These are phyloP conservation scores for Apamea epomidion DNA, from an alignment of 2,888 invertebrate species.

Conservation along the genomic window DNA sequence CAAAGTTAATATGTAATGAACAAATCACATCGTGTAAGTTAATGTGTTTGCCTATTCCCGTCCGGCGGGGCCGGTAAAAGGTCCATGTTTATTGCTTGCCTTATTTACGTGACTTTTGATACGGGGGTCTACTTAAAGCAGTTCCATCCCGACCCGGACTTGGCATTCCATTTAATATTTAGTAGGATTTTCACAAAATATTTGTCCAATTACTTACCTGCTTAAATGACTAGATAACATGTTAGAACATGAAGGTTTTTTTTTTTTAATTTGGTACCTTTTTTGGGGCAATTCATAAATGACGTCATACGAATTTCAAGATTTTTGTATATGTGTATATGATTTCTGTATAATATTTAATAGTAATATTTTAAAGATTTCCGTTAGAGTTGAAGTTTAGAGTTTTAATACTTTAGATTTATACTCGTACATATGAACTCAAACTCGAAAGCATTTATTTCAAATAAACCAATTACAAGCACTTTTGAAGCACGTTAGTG, in stretches of 20 bases:
- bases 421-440: too few species aligned
- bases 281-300: too few species aligned
- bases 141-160: constrained; percentile 56
- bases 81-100: constrained; percentile 65
- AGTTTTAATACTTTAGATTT: neutral
- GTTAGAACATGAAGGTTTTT: neutral
- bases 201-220: constrained; percentile 63
- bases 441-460: too few species aligned
- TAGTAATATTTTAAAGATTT: neutral
- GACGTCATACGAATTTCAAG: neutral
- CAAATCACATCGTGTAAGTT: constrained; percentile 48
- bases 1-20: constrained; percentile 10
- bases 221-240: neutral
- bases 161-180: constrained; percentile 69
- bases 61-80: constrained; percentile 65
- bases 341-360: neutral
- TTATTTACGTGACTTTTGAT: constrained; percentile 72
- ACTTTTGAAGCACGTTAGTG: too few species aligned
- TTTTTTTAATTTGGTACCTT: neutral
- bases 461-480: too few species aligned
- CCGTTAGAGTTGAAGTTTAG: neutral
- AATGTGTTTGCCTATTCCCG: constrained; percentile 64
- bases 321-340: too few species aligned
- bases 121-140: constrained; percentile 68
- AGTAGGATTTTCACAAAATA: constrained; percentile 64